Percentiles rank a stretch among this genome's conserved stretches.
These are phyloP conservation scores for Pogonocichla stellata DNA, from an alignment of 2,113 vertebrate species.

Conservation along the genomic window DNA sequence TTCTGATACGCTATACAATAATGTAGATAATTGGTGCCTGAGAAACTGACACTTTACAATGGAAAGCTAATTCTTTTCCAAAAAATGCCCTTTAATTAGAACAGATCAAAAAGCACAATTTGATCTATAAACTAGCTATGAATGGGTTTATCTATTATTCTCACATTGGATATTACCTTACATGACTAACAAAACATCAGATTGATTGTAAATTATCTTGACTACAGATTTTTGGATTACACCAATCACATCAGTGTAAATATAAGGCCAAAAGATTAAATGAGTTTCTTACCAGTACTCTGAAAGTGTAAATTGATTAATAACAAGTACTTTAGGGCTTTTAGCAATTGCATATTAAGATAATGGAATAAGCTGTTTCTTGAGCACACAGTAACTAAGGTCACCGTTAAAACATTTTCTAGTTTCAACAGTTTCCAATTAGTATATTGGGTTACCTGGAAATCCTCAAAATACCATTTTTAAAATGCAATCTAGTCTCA, in stretches of 20 bases:
- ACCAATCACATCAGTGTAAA: not conserved
- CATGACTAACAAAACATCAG: not conserved
- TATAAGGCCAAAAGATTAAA: not conserved
- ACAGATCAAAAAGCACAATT: not conserved
- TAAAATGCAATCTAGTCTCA: not conserved
- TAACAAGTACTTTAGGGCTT: not conserved
- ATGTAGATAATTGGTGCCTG: not conserved
- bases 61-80: not conserved
- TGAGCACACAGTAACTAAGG: not conserved
- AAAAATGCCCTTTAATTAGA: not conserved
- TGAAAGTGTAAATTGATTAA: not conserved
- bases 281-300: not conserved
- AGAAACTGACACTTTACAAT: not conserved
- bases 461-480: slow-evolving; percentile 2
- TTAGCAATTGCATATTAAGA: not conserved
- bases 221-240: not conserved
- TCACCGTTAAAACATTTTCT: not conserved
- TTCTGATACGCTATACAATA: not conserved
- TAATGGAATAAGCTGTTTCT: not conserved
- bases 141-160: not conserved
- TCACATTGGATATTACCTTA: not conserved
- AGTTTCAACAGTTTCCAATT: not conserved
- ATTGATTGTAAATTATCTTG: not conserved
- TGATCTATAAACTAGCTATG: not conserved
- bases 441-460: not conserved